Percentiles rank a stretch among this genome's conserved stretches.
Evolutionary conservation across 2,888 invertebrate genomes (phyloP).

Genomic region (Apantesis nais): DNA sequence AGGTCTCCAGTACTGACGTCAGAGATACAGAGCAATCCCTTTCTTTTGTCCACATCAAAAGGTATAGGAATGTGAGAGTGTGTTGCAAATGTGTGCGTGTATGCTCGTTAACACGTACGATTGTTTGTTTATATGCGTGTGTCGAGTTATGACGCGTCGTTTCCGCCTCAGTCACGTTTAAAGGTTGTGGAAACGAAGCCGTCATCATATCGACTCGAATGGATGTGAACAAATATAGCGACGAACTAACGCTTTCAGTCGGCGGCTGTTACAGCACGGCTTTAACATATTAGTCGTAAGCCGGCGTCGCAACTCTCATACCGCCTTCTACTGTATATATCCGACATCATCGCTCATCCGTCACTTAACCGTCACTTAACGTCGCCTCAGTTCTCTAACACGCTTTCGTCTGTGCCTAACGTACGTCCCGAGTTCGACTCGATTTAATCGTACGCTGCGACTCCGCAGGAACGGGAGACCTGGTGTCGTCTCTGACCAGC

Average conservation of each 20-base stretch:
- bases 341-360: slow-evolving; percentile 55
- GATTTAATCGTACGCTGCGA: slow-evolving; percentile 43
- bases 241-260: slow-evolving; percentile 76
- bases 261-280: slow-evolving; percentile 73
- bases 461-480: slow-evolving; percentile 92
- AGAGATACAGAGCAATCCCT: slow-evolving; percentile 83
- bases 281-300: slow-evolving; percentile 52
- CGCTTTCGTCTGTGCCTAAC: slow-evolving; percentile 64
- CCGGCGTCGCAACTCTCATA: slow-evolving; percentile 32
- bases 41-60: slow-evolving; percentile 82
- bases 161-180: slow-evolving; percentile 17
- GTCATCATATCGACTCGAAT: slow-evolving; percentile 37
- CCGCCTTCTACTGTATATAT: slow-evolving; percentile 58
- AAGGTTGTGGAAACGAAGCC: slow-evolving; percentile 5
- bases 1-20: slow-evolving; percentile 85
- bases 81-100: slow-evolving; percentile 79
- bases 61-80: slow-evolving; percentile 84
- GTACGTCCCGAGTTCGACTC: slow-evolving; percentile 19
- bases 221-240: slow-evolving; percentile 56
- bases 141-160: slow-evolving; percentile 20
- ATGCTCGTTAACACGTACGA: slow-evolving; percentile 57
- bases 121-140: slow-evolving; percentile 60
- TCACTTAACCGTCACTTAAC: slow-evolving; percentile 54
- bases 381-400: slow-evolving; percentile 63
- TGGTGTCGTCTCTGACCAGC: slow-evolving; percentile 92